These are phyloP conservation scores for Picus viridis DNA, from an alignment of 2,797 vertebrate genomes.

Conservation along the genomic window DNA sequence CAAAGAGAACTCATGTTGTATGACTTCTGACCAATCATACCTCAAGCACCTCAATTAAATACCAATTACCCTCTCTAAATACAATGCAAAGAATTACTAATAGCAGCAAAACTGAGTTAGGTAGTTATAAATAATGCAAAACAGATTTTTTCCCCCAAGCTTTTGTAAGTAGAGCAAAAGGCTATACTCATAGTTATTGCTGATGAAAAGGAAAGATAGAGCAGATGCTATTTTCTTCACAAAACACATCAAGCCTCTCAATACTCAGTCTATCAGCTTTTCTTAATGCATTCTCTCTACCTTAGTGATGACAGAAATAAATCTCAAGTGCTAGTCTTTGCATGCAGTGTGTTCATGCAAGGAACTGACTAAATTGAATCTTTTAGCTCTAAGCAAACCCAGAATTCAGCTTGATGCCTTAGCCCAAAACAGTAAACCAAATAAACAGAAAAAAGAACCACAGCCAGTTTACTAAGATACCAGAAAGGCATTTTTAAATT, in stretches of 20 bases:
- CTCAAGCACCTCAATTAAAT: neutral
- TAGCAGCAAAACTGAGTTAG: neutral
- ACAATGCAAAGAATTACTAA: neutral
- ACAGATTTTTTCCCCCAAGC: neutral
- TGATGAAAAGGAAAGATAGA: neutral
- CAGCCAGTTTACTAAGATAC: neutral
- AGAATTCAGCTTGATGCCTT: neutral
- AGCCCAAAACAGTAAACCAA: neutral
- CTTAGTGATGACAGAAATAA: neutral
- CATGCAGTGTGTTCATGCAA: neutral
- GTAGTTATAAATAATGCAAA: neutral
- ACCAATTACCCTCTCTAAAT: neutral
- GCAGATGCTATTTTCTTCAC: neutral
- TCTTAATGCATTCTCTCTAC: neutral
- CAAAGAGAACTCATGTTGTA: neutral
- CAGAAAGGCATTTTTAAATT: neutral
- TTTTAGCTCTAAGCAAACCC: neutral
- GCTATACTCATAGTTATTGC: neutral
- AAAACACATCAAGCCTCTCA: neutral
- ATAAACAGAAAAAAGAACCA: neutral
- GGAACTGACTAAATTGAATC: neutral
- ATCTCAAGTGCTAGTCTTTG: neutral
- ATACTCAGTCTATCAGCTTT: neutral
- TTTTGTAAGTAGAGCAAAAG: neutral
- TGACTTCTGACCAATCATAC: neutral